Conservation (phyloP, 1,140 invertebrate genomes). For the Eurosta solidaginis region DNA sequence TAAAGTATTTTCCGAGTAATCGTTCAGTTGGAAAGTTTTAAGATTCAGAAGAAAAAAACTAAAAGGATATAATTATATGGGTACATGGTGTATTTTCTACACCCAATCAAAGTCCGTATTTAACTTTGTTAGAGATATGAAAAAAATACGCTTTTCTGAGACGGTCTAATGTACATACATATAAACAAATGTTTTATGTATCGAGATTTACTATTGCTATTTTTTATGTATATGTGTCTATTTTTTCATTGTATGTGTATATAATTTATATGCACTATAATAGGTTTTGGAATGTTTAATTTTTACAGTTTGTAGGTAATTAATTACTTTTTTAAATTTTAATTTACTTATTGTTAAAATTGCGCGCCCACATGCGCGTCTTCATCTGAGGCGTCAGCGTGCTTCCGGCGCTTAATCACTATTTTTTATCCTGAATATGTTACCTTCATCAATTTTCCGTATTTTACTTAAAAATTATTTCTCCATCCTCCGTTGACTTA, state of each 20-base stretch:
- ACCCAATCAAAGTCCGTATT: too few relatives aligned
- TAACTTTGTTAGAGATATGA: too few relatives aligned
- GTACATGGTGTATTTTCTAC: too few relatives aligned
- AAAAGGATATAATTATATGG: too few relatives aligned
- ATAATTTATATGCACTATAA: constrained; percentile 28
- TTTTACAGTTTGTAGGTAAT: not conserved
- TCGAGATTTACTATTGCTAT: not conserved
- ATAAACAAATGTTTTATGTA: too few relatives aligned
- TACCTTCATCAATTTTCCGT: not conserved
- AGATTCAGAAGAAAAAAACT: too few relatives aligned
- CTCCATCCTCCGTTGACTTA: not conserved
- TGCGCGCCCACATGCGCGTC: not conserved
- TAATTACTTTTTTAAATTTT: too few relatives aligned
- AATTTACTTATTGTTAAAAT: not conserved
- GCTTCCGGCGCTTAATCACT: constrained; percentile 8
- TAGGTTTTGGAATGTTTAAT: constrained; percentile 50
- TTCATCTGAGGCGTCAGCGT: not conserved
- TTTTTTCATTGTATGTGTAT: not conserved
- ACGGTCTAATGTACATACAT: too few relatives aligned
- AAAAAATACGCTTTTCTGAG: too few relatives aligned
- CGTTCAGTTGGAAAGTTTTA: too few relatives aligned
- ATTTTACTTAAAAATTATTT: not conserved
- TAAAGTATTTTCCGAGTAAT: too few relatives aligned
- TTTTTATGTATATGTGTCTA: not conserved
- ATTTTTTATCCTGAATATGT: constrained; percentile 24